Percentiles rank a stretch among this genome's conserved stretches.
phyloP scores from a whole-genome alignment of 2,113 vertebrate species.

The Syngnathus typhle region DNA sequence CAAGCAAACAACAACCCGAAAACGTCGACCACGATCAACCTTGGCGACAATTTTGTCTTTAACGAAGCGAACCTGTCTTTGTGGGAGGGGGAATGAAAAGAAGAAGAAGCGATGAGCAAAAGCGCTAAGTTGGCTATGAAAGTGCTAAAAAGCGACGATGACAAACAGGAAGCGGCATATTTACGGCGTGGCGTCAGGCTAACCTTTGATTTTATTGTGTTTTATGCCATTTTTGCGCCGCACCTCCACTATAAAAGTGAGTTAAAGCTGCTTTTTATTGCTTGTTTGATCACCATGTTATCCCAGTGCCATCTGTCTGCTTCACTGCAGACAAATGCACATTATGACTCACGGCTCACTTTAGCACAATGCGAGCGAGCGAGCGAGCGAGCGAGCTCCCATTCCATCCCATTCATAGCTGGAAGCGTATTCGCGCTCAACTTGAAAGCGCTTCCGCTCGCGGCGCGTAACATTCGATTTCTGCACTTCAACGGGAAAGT shows the following conservation, averaged over 20 bases:
- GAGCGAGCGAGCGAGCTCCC: too few relatives aligned
- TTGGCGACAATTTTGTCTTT: too few relatives aligned
- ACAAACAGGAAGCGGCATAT: slow-evolving; percentile 13
- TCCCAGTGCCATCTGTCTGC: slow-evolving; percentile 9
- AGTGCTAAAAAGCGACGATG: not conserved
- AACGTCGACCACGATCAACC: too few relatives aligned
- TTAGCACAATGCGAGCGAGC: not conserved
- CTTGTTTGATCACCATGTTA: not conserved
- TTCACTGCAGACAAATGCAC: slow-evolving; percentile 1
- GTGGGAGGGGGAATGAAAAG: too few relatives aligned
- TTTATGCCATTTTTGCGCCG: not conserved
- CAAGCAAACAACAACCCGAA: too few relatives aligned
- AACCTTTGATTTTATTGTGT: not conserved
- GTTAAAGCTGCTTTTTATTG: slow-evolving; percentile 8
- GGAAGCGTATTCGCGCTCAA: not conserved
- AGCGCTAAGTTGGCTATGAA: not conserved
- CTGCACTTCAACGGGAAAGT: too few relatives aligned
- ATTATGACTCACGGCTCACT: not conserved
- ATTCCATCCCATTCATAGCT: not conserved
- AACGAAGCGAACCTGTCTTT: too few relatives aligned
- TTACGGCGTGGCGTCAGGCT: slow-evolving; percentile 1
- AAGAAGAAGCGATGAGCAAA: not conserved
- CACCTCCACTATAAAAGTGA: slow-evolving; percentile 5
- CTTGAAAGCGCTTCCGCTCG: not conserved
- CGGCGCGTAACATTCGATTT: too few relatives aligned